Percentiles rank a stretch among this genome's conserved stretches.
phyloP scores from a whole-genome alignment of 2,113 vertebrate species.

The Desmodus rotundus region DNA sequence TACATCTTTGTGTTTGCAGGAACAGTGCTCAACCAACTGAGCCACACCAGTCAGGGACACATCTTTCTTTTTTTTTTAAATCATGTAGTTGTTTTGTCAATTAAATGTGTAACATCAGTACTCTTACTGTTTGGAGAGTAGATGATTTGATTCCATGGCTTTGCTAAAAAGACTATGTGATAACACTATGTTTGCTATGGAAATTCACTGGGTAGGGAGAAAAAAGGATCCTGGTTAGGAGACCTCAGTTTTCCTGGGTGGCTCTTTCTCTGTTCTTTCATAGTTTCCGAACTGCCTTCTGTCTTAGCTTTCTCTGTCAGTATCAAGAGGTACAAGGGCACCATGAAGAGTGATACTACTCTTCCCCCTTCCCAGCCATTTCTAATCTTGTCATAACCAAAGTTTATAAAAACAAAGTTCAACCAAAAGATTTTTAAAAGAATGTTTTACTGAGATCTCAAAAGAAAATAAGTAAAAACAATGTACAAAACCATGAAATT shows the following conservation, averaged over 20 bases:
- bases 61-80: not conserved
- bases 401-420: not conserved
- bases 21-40: too few relatives aligned
- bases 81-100: not conserved
- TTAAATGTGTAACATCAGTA: not conserved
- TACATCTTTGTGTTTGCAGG: too few relatives aligned
- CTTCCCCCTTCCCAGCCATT: not conserved
- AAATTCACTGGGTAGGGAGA: not conserved
- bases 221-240: not conserved
- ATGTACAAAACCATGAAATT: not conserved
- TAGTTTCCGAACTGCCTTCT: not conserved
- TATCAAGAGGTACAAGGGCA: not conserved
- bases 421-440: conserved; percentile 8
- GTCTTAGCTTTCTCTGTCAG: not conserved
- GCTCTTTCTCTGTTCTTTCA: not conserved
- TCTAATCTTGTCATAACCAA: not conserved
- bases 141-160: not conserved
- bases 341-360: not conserved
- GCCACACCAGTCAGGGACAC: too few relatives aligned
- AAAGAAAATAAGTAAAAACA: not conserved
- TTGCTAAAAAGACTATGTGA: not conserved
- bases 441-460: not conserved
- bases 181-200: not conserved
- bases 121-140: not conserved
- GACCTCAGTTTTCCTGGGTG: not conserved